A percentile compares a stretch with the other conserved stretches of the same genome.
These are phyloP conservation scores for Drosophila parthenogenetica DNA, from an alignment of 2,888 invertebrate species.

Conservation along the genomic window DNA sequence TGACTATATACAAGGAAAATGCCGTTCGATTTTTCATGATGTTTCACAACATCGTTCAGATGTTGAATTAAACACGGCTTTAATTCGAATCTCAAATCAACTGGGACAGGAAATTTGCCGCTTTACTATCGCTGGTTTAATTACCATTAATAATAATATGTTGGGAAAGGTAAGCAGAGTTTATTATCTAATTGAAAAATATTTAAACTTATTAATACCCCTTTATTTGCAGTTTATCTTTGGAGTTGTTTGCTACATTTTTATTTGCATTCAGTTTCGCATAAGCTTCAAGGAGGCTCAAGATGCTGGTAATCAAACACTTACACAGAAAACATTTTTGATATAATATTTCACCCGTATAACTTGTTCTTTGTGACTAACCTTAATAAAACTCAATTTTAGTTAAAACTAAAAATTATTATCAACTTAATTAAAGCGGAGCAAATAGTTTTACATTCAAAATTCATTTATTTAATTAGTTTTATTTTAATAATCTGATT, in stretches of 20 bases:
- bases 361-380: background rate
- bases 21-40: constrained; percentile 41
- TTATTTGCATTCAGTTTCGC: constrained; percentile 55
- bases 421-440: no score
- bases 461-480: no score
- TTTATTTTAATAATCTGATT: no score
- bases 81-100: constrained; percentile 53
- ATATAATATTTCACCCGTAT: background rate
- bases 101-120: constrained; percentile 57
- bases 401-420: no score
- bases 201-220: background rate
- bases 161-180: constrained; percentile 54
- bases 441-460: no score
- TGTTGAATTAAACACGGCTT: constrained; percentile 34
- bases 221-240: constrained; percentile 12
- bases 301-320: background rate
- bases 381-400: no score
- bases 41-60: constrained; percentile 45
- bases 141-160: constrained; percentile 54
- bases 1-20: constrained; percentile 40
- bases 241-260: constrained; percentile 7
- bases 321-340: background rate
- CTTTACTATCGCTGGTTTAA: constrained; percentile 56
- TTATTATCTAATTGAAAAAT: background rate
- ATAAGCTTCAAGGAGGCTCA: constrained; percentile 28